phyloP scores from a whole-genome alignment of 2,888 invertebrate species.

The Abrostola tripartita region DNA sequence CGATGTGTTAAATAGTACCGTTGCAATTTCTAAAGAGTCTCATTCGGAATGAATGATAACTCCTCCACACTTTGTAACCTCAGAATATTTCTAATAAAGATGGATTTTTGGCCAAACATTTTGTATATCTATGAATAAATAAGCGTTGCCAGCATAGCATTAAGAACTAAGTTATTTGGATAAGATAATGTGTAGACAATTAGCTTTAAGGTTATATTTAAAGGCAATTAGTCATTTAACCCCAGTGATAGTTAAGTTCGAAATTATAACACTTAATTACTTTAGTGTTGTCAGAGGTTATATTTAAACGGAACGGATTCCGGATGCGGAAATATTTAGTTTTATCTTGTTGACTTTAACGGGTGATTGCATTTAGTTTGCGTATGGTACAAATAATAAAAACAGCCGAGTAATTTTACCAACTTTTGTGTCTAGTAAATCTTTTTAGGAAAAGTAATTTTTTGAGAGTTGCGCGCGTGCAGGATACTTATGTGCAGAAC shows the following conservation, averaged over 20 bases:
- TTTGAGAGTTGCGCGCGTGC: conserved; percentile 1
- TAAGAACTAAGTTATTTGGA: too few relatives aligned
- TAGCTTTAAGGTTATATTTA: conserved; percentile 12
- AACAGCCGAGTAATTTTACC: not conserved
- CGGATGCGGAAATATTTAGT: not conserved
- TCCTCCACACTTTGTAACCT: too few relatives aligned
- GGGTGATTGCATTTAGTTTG: too few relatives aligned
- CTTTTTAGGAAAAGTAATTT: conserved; percentile 6
- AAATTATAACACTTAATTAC: not conserved
- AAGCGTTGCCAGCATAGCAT: too few relatives aligned
- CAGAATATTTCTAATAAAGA: too few relatives aligned
- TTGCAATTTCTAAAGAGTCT: too few relatives aligned
- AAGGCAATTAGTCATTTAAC: conserved; percentile 12
- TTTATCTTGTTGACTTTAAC: too few relatives aligned
- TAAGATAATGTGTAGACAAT: not conserved
- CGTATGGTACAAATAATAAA: not conserved
- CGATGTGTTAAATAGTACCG: too few relatives aligned
- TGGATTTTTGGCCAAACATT: too few relatives aligned
- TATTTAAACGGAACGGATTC: conserved; percentile 16
- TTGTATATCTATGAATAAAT: too few relatives aligned
- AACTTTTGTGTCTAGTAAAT: conserved; percentile 6
- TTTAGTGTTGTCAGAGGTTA: not conserved
- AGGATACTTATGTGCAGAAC: not conserved
- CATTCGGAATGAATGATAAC: too few relatives aligned
- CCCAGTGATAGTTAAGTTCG: conserved; percentile 48